Conservation (phyloP, 2,797 vertebrate genomes). For the Chromobotia macracanthus region DNA sequence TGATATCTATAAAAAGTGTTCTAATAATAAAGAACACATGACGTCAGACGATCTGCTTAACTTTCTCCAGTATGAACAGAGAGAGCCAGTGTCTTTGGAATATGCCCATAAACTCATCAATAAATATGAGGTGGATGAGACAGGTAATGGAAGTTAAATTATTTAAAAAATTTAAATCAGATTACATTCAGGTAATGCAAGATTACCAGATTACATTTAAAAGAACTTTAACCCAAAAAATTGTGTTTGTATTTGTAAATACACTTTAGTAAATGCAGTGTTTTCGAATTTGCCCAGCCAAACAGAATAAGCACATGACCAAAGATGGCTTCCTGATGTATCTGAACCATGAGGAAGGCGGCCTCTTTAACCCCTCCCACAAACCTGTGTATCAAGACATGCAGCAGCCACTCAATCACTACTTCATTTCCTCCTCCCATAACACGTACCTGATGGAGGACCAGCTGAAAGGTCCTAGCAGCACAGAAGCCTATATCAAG, state of each 20-base stretch:
- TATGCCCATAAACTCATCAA: conserved; percentile 83
- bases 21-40: conserved; percentile 73
- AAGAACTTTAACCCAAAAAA: not conserved
- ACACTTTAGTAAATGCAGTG: not conserved
- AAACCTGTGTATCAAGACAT: conserved; percentile 90
- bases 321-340: conserved; percentile 96
- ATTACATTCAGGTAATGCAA: not conserved
- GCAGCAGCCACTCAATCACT: conserved; percentile 90
- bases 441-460: conserved; percentile 97
- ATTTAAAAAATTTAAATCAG: not conserved
- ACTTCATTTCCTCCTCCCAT: conserved; percentile 95
- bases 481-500: conserved; percentile 95
- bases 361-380: conserved; percentile 83
- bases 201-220: not conserved
- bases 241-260: not conserved
- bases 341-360: conserved; percentile 82
- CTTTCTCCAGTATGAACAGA: conserved; percentile 84
- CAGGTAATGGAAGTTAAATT: conserved; percentile 72
- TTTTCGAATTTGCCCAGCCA: conserved; percentile 74
- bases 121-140: conserved; percentile 84
- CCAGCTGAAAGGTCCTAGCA: conserved; percentile 93
- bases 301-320: conserved; percentile 80
- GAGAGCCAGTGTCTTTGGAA: conserved; percentile 70
- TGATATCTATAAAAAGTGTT: conserved; percentile 77
- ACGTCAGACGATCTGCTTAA: conserved; percentile 76